Conservation (phyloP, 2,797 vertebrate genomes). For the Chloroceryle inda region DNA sequence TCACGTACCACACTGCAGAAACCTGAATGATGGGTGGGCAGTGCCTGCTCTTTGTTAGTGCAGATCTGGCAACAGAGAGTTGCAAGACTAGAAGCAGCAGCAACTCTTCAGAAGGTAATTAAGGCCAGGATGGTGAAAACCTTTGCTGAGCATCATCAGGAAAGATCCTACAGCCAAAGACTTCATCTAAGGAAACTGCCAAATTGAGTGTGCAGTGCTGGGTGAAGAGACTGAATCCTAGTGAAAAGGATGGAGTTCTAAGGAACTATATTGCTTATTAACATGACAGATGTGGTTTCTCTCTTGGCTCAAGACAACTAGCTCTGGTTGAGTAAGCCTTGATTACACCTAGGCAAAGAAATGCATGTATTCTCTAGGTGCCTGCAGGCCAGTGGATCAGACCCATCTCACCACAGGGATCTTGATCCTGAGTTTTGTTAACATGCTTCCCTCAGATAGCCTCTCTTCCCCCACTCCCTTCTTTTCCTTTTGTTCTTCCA, state of each 20-base stretch:
- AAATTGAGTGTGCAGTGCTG: not conserved
- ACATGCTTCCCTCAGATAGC: not conserved
- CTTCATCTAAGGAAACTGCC: not conserved
- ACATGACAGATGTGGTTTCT: not conserved
- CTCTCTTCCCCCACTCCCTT: not conserved
- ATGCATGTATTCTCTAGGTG: not conserved
- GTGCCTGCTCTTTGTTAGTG: not conserved
- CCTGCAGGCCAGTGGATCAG: not conserved
- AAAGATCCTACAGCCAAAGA: not conserved
- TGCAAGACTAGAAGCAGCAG: not conserved
- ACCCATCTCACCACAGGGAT: not conserved
- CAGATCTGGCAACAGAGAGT: not conserved
- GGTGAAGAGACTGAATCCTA: not conserved
- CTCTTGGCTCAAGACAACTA: not conserved
- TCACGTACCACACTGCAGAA: fast-evolving
- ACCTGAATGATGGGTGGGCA: not conserved
- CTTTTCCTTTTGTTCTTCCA: not conserved
- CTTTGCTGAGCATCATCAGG: not conserved
- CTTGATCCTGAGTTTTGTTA: not conserved
- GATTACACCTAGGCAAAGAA: not conserved
- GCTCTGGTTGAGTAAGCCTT: not conserved
- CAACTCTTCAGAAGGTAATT: not conserved
- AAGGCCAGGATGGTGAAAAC: not conserved
- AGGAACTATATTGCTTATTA: not conserved
- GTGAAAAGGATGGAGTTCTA: not conserved